phyloP scores from a whole-genome alignment of 92 coral and sea anemone genomes.

The Chrysogorgia sp. region DNA sequence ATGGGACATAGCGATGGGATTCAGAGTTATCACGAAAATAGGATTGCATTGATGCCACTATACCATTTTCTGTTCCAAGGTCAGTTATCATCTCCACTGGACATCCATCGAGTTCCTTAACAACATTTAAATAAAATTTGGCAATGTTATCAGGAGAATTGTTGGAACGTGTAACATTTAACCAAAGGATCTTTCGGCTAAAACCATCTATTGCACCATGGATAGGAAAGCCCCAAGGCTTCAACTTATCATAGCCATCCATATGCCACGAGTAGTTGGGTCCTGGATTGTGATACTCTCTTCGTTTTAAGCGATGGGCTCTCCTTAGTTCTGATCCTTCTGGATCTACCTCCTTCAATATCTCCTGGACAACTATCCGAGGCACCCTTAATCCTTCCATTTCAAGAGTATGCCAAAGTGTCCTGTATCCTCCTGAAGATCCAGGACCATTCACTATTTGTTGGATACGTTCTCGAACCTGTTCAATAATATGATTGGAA shows the following conservation, averaged over 20 bases:
- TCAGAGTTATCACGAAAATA: constrained; percentile 63
- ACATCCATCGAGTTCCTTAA: constrained; percentile 49
- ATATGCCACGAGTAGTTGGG: constrained; percentile 64
- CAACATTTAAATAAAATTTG: constrained; percentile 21
- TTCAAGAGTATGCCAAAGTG: constrained; percentile 65
- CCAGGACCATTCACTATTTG: constrained; percentile 67
- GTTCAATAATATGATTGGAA: constrained; percentile 15
- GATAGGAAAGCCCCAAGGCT: constrained; percentile 33
- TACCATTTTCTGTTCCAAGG: constrained; percentile 70
- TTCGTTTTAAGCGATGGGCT: constrained; percentile 57
- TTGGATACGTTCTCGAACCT: constrained; percentile 49
- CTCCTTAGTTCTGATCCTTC: constrained; percentile 51
- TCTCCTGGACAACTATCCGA: constrained; percentile 56
- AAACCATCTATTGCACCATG: constrained; percentile 49
- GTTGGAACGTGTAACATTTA: constrained; percentile 14
- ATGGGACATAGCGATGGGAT: constrained; percentile 64
- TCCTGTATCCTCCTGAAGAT: constrained; percentile 64
- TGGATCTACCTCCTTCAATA: constrained; percentile 68
- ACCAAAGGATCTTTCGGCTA: constrained; percentile 33
- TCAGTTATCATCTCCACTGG: constrained; percentile 65
- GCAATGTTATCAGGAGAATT: constrained; percentile 21
- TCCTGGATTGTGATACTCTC: constrained; percentile 43
- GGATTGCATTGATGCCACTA: constrained; percentile 63
- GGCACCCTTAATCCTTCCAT: constrained; percentile 70
- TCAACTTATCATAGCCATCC: constrained; percentile 57